Percentiles rank a stretch among this genome's conserved stretches.
phyloP scores from a whole-genome alignment of 2,797 vertebrate genomes.

The Myiotriccus ornatus region DNA sequence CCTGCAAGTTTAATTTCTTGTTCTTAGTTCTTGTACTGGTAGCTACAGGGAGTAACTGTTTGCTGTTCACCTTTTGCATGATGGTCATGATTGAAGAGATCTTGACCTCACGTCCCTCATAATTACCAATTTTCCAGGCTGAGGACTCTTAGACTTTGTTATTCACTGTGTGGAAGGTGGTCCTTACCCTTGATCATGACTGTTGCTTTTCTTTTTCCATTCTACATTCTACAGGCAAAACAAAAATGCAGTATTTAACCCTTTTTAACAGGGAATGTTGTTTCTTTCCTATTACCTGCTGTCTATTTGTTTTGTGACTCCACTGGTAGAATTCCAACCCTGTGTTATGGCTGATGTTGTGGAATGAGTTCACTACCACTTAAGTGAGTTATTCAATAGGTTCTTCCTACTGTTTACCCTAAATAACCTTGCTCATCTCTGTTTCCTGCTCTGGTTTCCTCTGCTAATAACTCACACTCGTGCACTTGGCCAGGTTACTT shows the following conservation, averaged over 20 bases:
- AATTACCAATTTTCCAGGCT: not conserved
- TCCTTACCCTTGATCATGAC: not conserved
- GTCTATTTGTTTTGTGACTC: not conserved
- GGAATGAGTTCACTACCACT: not conserved
- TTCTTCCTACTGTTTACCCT: conserved; percentile 23
- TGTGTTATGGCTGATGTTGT: not conserved
- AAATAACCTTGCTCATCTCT: conserved; percentile 11
- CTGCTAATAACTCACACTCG: not conserved
- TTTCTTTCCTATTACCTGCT: not conserved
- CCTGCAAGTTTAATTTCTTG: not conserved
- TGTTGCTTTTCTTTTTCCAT: not conserved
- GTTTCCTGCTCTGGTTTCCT: conserved; percentile 17
- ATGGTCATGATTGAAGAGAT: not conserved
- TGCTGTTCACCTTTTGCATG: not conserved
- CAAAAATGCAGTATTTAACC: not conserved
- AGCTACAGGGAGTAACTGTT: not conserved
- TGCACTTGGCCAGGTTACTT: not conserved
- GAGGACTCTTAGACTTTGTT: not conserved
- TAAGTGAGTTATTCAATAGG: not conserved
- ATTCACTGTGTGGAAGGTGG: not conserved
- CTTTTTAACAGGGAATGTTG: not conserved
- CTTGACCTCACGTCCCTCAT: not conserved
- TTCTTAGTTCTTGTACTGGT: not conserved
- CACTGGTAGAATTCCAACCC: not conserved
- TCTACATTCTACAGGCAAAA: not conserved